Percentiles rank a stretch among this genome's conserved stretches.
These are phyloP conservation scores for Denticeps clupeoides DNA, from an alignment of 2,797 vertebrate species.

Conservation along the genomic window DNA sequence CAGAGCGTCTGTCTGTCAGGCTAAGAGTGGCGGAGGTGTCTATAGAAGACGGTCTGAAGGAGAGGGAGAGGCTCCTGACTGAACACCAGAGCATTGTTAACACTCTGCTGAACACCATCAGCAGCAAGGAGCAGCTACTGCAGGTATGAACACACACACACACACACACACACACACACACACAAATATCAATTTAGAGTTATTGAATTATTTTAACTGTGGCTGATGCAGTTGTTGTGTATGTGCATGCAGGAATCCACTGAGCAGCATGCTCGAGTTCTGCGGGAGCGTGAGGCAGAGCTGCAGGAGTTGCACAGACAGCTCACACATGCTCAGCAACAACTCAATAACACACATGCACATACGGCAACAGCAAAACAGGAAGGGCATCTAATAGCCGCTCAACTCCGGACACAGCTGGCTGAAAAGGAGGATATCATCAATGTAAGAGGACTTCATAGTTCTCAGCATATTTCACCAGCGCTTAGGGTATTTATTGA, in stretches of 20 bases:
- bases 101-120: constrained; percentile 58
- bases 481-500: no score
- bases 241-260: constrained; percentile 50
- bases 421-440: constrained; percentile 63
- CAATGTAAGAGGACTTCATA: constrained; percentile 40
- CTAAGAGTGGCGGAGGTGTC: constrained; percentile 62
- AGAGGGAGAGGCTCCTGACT: constrained; percentile 54
- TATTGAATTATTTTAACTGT: background rate
- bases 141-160: constrained; percentile 42
- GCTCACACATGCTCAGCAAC: constrained; percentile 50
- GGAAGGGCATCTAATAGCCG: constrained; percentile 46
- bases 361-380: constrained; percentile 42
- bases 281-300: constrained; percentile 54
- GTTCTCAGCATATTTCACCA: constrained; percentile 10
- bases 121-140: constrained; percentile 65
- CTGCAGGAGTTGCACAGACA: constrained; percentile 58
- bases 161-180: background rate
- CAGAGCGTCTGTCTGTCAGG: constrained; percentile 63
- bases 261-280: constrained; percentile 53
- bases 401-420: constrained; percentile 47
- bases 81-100: constrained; percentile 65
- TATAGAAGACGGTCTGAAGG: constrained; percentile 61
- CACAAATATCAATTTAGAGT: background rate
- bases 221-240: background rate
- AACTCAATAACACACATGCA: constrained; percentile 45